Evolutionary conservation across 2,888 invertebrate genomes (phyloP), one percentile per base, ranked within the genome.

Genomic region (Hemithea aestivaria): DNA sequence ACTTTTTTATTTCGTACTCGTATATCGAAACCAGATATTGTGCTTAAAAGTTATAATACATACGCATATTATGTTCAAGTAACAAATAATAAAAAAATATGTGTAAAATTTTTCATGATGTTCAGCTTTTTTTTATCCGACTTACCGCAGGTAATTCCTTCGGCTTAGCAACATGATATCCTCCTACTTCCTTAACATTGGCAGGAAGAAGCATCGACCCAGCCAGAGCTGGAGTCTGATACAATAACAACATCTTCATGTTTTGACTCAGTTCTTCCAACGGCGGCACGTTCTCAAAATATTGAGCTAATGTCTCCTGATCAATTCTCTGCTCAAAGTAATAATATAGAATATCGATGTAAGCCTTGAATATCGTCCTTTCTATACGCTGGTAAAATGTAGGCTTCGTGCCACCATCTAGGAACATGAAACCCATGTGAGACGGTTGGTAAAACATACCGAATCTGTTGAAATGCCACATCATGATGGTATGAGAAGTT

Each of bases 381-480:
- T 79, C 64, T 4, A 90, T 44, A 16, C 90, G 73, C 45, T 91
- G 83, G 8, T 58, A 70, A 45, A 89, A 78, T 2, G 58, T 76
- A 37, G 91, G 82, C 9, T 81, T 76, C 0, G 80, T 78, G 0
- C 79, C 77, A 33, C 82, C 89, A 2, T 85, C 85, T n/a, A 88
- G 59, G 46, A 89, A 87, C 53, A 87, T 78, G 16, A 79, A 82
- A n/a, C 90, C 77, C 7, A 90, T 79, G 49, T 84, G 89, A 0
- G 92, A 84, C 0, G 91, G 90, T 42, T 89, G 89, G 48, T 88
- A 88, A 0, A 89, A 87, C 36, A 90, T 70, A 2, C 90, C 90
- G 23, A 90, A 78, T 22, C 89, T 75, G 41, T 82, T 77, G 45
- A 82, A 88, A 24, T 83, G 84, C 87, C 89, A 91, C 0, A 91